Base-by-base conservation (phyloP, 2,797 vertebrate genomes). In the Notamacropus eugenii region DNA sequence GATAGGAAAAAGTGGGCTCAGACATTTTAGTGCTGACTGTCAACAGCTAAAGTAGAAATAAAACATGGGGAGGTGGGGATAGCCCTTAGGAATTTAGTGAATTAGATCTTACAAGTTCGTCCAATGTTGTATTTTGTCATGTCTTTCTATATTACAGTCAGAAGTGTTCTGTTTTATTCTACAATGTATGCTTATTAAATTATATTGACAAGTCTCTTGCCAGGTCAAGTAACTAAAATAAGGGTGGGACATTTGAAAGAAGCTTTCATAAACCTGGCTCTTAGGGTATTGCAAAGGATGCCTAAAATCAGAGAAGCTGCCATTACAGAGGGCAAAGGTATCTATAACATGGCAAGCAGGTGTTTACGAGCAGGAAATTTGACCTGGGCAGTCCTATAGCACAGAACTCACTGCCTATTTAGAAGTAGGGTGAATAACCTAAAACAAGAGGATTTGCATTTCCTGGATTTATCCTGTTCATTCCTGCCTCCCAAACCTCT, bases 341-440 rank as follows among this genome's bases (percentile, higher is more conserved):
- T 2, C 0, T 29, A 55, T 91, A 34, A 0, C 3, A 34, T 9
- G 0, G 16, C 0, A 14, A 0, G 34, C 11, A 6, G 0, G 0
- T 10, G 0, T 31, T 90, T 52, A 55, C 0, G 0, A 31, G 34
- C 31, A 16, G 16, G 62, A 40, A 16, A 19, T 16, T 52, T 31
- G 22, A 27, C 54, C 40, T 10, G 58, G 0, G 5, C 5, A 50
- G 58, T 29, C 56, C 40, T 90, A 62, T 40, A 92, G 82, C 54
- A 40, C 91, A 4, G 91, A 90, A 59, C 5, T 22, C 13, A 2
- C 16, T 54, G 28, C 16, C 34, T 40, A 22, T n/a, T 74, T 74
- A 16, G 19, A 67, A 74, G 8, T 19, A 40, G 62, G 34, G 34
- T 40, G 34, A 74, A 74, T 19, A n/a, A 62, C 14, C n/a, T 14